Percentiles rank a stretch among this genome's conserved stretches.
Evolutionary conservation across 1,140 invertebrate species (phyloP).

Genomic region (Hydropsyche tenuis): DNA sequence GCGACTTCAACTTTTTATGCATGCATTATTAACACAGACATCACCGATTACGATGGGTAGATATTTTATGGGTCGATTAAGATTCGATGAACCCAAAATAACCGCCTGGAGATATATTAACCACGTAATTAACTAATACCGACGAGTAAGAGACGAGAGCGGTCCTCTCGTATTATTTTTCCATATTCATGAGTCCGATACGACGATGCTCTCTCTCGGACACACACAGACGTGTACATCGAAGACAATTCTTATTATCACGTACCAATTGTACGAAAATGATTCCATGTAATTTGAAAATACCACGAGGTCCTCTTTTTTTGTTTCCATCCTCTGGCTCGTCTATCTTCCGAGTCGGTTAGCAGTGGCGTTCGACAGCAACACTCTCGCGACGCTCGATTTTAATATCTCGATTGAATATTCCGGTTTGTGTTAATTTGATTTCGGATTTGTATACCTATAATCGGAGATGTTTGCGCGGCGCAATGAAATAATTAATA

Average conservation of each 20-base stretch:
- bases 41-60: constrained; percentile 24
- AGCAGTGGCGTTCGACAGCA: neutral
- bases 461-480: neutral
- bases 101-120: constrained; percentile 46
- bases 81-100: constrained; percentile 45
- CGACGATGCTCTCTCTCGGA: neutral
- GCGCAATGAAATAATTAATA: constrained; percentile 3
- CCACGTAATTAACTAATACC: constrained; percentile 47
- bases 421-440: no score
- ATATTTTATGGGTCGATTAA: constrained; percentile 43
- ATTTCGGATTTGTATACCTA: neutral
- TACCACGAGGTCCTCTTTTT: constrained; percentile 38
- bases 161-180: constrained; percentile 26
- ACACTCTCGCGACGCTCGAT: no score
- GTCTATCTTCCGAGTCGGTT: constrained; percentile 5
- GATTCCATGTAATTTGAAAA: constrained; percentile 50
- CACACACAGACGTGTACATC: neutral
- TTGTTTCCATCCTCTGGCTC: neutral
- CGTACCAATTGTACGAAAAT: constrained; percentile 49
- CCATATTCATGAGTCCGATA: constrained; percentile 29
- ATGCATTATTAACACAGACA: constrained; percentile 35
- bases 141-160: constrained; percentile 16
- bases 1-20: neutral
- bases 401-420: no score
- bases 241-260: constrained; percentile 50